Conservation (phyloP, 2,797 vertebrate species). For the Sebastes dallii region DNA sequence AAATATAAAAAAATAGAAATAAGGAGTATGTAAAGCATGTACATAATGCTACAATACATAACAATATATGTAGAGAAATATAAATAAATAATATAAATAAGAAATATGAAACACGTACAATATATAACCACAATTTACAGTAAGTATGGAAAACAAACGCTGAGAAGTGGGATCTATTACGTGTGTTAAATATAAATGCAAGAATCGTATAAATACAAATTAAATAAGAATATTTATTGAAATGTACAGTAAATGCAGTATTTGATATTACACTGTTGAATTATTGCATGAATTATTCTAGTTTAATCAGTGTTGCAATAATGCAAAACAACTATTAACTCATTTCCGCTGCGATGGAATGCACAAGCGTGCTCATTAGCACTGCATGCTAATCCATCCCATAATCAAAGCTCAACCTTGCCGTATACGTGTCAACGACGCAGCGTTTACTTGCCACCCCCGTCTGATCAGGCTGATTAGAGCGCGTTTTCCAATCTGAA, state of each 20-base stretch:
- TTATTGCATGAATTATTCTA: neutral
- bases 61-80: no score
- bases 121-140: no score
- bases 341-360: neutral
- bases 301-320: neutral
- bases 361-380: slow-evolving; percentile 3
- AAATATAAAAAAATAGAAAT: no score
- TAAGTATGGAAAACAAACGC: no score
- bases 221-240: no score
- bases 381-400: slow-evolving; percentile 18
- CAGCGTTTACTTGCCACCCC: neutral
- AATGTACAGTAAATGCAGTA: neutral
- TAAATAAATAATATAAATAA: neutral
- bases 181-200: no score
- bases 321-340: neutral
- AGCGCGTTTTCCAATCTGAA: slow-evolving; percentile 29
- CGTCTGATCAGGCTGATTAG: slow-evolving; percentile 16
- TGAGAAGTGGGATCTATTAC: no score
- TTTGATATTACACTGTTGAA: neutral
- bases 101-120: no score
- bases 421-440: slow-evolving; percentile 5
- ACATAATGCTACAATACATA: neutral
- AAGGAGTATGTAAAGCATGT: neutral
- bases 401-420: slow-evolving; percentile 36
- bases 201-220: no score